A percentile compares a stretch with the other conserved stretches of the same genome.
These are phyloP conservation scores for Mycetomoellerius zeteki DNA, from an alignment of 1,140 invertebrate genomes.

Conservation along the genomic window DNA sequence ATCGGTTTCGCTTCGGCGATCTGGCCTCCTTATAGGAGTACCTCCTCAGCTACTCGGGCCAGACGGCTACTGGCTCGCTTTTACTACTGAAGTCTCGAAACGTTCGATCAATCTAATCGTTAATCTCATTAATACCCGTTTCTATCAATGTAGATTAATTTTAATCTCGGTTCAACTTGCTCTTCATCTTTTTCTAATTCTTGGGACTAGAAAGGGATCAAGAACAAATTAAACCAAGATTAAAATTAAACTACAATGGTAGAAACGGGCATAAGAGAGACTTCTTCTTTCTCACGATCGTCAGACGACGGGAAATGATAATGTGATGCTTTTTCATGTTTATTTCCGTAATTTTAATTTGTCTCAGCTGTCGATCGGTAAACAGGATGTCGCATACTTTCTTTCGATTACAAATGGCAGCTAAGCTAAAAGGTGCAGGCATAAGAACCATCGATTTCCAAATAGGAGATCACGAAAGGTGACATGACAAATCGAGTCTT, in stretches of 20 bases:
- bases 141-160: too few relatives aligned
- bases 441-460: neutral
- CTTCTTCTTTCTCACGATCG: neutral
- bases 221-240: too few relatives aligned
- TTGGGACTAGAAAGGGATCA: too few relatives aligned
- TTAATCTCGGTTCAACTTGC: too few relatives aligned
- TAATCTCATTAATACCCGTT: constrained; percentile 62
- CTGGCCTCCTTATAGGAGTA: constrained; percentile 72
- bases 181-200: too few relatives aligned
- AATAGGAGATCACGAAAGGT: neutral
- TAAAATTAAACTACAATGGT: too few relatives aligned
- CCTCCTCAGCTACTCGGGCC: constrained; percentile 58
- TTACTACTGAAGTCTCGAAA: constrained; percentile 54
- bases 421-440: neutral
- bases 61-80: constrained; percentile 45
- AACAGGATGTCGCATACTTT: constrained; percentile 5
- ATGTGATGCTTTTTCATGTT: neutral
- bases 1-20: constrained; percentile 76
- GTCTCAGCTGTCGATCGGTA: neutral
- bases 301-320: neutral
- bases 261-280: too few relatives aligned
- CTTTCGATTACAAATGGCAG: neutral
- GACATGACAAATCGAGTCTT: neutral
- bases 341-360: constrained; percentile 24
- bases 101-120: constrained; percentile 39